These are phyloP conservation scores for Sturnira hondurensis DNA, from an alignment of 2,113 vertebrate species.

Conservation along the genomic window DNA sequence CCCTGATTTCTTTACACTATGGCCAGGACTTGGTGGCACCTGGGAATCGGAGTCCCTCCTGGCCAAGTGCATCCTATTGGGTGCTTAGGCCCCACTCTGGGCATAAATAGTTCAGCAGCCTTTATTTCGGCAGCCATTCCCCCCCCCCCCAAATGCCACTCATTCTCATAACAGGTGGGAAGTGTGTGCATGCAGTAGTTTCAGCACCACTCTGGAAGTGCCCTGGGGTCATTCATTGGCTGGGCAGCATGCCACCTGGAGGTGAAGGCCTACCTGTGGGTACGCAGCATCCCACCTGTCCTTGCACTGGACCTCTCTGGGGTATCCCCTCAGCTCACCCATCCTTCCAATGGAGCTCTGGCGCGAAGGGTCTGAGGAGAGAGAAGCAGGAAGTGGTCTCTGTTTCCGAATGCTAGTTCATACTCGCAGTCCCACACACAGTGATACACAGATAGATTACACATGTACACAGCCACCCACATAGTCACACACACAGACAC, in stretches of 20 bases:
- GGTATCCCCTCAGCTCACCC: neutral
- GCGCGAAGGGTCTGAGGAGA: neutral
- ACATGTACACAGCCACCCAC: neutral
- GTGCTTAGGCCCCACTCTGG: neutral
- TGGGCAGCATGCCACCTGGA: neutral
- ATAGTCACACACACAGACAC: neutral
- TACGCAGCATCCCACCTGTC: neutral
- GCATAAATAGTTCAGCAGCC: neutral
- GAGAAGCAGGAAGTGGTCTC: neutral
- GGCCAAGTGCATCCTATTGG: neutral
- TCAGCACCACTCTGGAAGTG: neutral
- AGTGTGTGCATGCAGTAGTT: neutral
- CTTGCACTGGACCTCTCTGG: neutral
- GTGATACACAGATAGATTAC: too few species aligned
- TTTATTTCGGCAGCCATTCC: neutral
- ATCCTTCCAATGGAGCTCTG: neutral
- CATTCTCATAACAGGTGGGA: rapidly evolving
- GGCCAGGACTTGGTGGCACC: neutral
- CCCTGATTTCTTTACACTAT: neutral
- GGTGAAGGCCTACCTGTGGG: neutral
- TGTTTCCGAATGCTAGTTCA: neutral
- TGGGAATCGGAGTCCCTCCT: neutral
- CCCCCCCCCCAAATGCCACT: neutral
- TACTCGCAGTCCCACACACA: neutral
- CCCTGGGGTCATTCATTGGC: neutral